Evolutionary conservation across 1,140 invertebrate genomes (phyloP).

Genomic region (Neodiprion fabricii): DNA sequence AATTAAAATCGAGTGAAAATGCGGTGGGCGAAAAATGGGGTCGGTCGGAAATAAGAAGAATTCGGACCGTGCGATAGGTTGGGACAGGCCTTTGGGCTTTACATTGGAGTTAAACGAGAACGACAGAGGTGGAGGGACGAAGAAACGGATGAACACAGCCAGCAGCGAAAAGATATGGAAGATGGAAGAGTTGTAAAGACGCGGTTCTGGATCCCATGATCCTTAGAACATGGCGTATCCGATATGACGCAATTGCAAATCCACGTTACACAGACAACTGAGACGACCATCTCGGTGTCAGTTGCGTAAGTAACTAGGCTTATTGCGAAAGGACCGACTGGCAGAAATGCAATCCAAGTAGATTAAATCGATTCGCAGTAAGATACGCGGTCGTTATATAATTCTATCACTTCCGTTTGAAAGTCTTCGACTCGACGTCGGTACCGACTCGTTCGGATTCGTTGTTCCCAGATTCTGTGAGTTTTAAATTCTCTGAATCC

Average conservation of each 20-base stretch:
- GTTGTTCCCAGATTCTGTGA: neutral
- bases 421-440: neutral
- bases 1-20: constrained; percentile 3
- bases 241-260: no score
- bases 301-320: no score
- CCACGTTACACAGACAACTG: no score
- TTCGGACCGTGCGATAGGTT: no score
- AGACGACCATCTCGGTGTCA: no score
- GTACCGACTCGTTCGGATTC: neutral
- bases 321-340: neutral
- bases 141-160: no score
- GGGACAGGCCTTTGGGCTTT: no score
- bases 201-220: no score
- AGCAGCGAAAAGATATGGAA: neutral
- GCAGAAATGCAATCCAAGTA: neutral
- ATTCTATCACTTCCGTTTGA: neutral
- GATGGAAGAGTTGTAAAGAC: neutral
- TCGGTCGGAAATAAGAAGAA: no score
- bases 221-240: no score
- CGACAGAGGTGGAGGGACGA: no score
- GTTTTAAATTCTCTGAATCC: neutral
- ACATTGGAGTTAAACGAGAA: no score
- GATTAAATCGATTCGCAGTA: neutral
- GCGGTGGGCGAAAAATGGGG: neutral
- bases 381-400: neutral